phyloP scores from a whole-genome alignment of 1,140 invertebrate species.

The Latrodectus geometricus region DNA sequence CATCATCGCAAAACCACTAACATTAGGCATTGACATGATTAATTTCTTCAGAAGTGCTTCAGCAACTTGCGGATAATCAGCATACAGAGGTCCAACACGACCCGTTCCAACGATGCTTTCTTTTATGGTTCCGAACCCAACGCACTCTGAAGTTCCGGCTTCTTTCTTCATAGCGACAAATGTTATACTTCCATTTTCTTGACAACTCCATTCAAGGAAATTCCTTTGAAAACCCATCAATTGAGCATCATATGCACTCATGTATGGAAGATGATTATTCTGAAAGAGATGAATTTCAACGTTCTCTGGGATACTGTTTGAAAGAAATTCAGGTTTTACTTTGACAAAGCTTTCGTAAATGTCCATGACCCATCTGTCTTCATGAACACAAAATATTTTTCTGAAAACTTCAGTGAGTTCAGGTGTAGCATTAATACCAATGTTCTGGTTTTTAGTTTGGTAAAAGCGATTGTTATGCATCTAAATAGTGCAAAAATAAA shows the following conservation, averaged over 20 bases:
- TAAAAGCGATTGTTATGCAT: slow-evolving; percentile 59
- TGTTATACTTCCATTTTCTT: slow-evolving; percentile 48
- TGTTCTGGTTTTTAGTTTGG: slow-evolving; percentile 61
- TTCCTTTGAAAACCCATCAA: slow-evolving; percentile 48
- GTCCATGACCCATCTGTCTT: slow-evolving; percentile 10
- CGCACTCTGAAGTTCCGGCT: slow-evolving; percentile 15
- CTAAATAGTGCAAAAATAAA: not conserved
- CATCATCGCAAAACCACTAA: slow-evolving; percentile 57
- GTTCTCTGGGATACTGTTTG: not conserved
- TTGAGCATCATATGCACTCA: slow-evolving; percentile 56
- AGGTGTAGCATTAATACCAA: slow-evolving; percentile 63
- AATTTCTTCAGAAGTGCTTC: slow-evolving; percentile 61
- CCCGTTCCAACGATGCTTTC: slow-evolving; percentile 49
- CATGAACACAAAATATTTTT: slow-evolving; percentile 53
- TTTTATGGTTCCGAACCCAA: slow-evolving; percentile 62
- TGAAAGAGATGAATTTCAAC: slow-evolving; percentile 13
- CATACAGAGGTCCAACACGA: slow-evolving; percentile 64
- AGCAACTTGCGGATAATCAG: slow-evolving; percentile 61
- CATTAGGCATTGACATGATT: slow-evolving; percentile 35
- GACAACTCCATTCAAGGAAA: slow-evolving; percentile 23
- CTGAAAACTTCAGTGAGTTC: slow-evolving; percentile 59
- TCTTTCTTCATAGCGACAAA: slow-evolving; percentile 58
- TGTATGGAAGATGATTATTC: not conserved
- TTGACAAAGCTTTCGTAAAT: not conserved
- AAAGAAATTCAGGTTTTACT: not conserved